A percentile compares a stretch with the other conserved stretches of the same genome.
phyloP scores from a whole-genome alignment of 1,140 invertebrate genomes.

The Apis florea region DNA sequence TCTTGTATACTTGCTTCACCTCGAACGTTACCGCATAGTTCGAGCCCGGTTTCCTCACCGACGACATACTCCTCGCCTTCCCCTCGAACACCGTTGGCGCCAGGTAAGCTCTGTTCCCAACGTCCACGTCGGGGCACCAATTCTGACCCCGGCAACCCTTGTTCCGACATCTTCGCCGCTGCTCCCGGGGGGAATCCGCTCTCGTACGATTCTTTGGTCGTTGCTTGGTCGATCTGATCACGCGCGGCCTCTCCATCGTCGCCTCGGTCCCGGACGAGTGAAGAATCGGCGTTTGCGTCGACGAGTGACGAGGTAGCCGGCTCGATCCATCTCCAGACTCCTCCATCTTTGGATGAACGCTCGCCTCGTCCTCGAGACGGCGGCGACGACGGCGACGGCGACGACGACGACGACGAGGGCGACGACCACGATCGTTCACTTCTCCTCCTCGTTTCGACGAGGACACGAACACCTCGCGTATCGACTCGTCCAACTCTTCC shows the following conservation, averaged over 20 bases:
- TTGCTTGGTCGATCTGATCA: slow-evolving; percentile 64
- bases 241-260: slow-evolving; percentile 56
- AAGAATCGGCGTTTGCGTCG: slow-evolving; percentile 49
- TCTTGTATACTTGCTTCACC: slow-evolving; percentile 84
- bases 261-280: slow-evolving; percentile 30
- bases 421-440: no score
- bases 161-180: slow-evolving; percentile 73
- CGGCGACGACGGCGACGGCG: background rate
- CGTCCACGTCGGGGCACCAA: slow-evolving; percentile 82
- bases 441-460: slow-evolving; percentile 26
- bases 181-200: slow-evolving; percentile 72
- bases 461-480: slow-evolving; percentile 39
- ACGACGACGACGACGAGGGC: background rate
- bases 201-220: slow-evolving; percentile 70
- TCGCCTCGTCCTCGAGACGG: background rate
- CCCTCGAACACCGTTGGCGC: slow-evolving; percentile 85
- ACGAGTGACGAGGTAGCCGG: slow-evolving; percentile 57
- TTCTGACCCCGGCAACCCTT: slow-evolving; percentile 74
- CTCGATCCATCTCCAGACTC: slow-evolving; percentile 44
- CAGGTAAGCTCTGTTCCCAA: slow-evolving; percentile 82
- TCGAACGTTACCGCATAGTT: slow-evolving; percentile 85
- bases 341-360: slow-evolving; percentile 33
- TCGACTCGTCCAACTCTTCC: slow-evolving; percentile 26
- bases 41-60: slow-evolving; percentile 79
- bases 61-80: slow-evolving; percentile 83